These are phyloP conservation scores for Caenorhabditis uteleia DNA, from an alignment of 2,888 invertebrate genomes.

Conservation along the genomic window DNA sequence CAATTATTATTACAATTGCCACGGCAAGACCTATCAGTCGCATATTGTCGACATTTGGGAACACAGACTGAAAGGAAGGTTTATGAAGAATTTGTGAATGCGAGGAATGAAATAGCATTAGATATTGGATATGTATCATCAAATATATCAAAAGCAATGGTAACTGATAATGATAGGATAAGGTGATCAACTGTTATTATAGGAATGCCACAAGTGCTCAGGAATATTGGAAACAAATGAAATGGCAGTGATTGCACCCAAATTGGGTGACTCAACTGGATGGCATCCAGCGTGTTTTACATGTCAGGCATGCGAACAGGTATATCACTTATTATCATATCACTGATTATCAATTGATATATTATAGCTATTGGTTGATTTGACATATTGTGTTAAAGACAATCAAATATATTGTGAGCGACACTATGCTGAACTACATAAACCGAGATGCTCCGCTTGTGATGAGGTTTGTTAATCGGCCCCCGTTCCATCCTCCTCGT, in stretches of 20 bases:
- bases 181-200: slow-evolving; percentile 51
- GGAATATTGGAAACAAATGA: slow-evolving; percentile 82
- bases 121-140: slow-evolving; percentile 81
- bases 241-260: slow-evolving; percentile 84
- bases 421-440: slow-evolving; percentile 93
- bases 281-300: slow-evolving; percentile 77
- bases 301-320: slow-evolving; percentile 61
- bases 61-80: slow-evolving; percentile 71
- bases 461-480: slow-evolving; percentile 98
- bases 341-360: slow-evolving; percentile 1
- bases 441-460: slow-evolving; percentile 93
- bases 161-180: too few species aligned
- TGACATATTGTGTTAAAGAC: slow-evolving; percentile 91
- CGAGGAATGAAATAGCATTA: slow-evolving; percentile 90
- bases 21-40: slow-evolving; percentile 84
- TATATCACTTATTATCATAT: background rate
- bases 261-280: slow-evolving; percentile 73
- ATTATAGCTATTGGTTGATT: slow-evolving; percentile 84
- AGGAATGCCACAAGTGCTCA: slow-evolving; percentile 85
- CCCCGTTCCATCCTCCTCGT: too few species aligned
- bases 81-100: slow-evolving; percentile 91
- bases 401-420: slow-evolving; percentile 88
- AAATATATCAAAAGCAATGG: slow-evolving; percentile 69
- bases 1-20: slow-evolving; percentile 89
- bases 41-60: slow-evolving; percentile 86